Conservation (phyloP, 2,797 vertebrate genomes). For the Periophthalmus magnuspinnatus region DNA sequence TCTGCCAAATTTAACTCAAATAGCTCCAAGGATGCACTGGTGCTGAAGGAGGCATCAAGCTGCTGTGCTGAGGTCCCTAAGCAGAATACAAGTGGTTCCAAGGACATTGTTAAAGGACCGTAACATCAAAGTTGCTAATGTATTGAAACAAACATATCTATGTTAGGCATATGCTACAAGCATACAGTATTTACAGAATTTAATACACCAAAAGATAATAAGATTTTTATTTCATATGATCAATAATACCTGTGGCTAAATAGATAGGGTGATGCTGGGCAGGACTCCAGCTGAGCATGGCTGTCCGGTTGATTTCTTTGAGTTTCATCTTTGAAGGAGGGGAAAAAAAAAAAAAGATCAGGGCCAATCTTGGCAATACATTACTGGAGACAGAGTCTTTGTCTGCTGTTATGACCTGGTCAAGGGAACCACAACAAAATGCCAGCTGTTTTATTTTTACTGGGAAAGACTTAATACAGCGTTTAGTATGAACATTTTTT, state of each 20-base stretch:
- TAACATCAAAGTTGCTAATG: neutral
- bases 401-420: neutral
- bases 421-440: neutral
- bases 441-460: neutral
- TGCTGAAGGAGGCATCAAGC: slow-evolving; percentile 96
- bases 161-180: too few species aligned
- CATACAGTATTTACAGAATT: too few species aligned
- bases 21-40: slow-evolving; percentile 92
- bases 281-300: slow-evolving; percentile 97
- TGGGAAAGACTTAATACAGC: too few species aligned
- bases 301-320: slow-evolving; percentile 94
- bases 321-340: slow-evolving; percentile 87
- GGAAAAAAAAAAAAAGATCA: neutral
- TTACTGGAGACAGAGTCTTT: neutral
- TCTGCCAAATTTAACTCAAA: slow-evolving; percentile 93
- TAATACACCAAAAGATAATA: neutral
- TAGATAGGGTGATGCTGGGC: slow-evolving; percentile 93
- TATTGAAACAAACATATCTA: neutral
- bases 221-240: neutral
- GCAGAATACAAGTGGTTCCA: neutral
- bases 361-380: too few species aligned
- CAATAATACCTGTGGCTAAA: slow-evolving; percentile 86
- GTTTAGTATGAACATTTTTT: too few species aligned
- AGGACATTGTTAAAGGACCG: neutral
- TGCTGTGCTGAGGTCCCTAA: slow-evolving; percentile 97